These are phyloP conservation scores for Myotis planiceps DNA, from an alignment of 2,797 vertebrate genomes.

Conservation along the genomic window DNA sequence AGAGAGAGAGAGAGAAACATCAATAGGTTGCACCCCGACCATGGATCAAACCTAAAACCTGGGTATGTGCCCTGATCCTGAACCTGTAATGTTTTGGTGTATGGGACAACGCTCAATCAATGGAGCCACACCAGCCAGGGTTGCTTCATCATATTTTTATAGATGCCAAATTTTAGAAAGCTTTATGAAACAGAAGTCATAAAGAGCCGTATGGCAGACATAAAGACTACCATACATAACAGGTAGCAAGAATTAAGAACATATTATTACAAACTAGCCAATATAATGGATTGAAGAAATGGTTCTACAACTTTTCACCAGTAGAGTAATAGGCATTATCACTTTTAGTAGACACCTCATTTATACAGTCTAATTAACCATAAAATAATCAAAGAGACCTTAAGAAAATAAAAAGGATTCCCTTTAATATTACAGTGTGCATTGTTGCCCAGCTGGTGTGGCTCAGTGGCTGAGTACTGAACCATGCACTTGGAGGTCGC, in stretches of 20 bases:
- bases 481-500: too few relatives aligned
- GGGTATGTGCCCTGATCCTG: neutral
- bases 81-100: neutral
- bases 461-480: too few relatives aligned
- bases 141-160: neutral
- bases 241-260: neutral
- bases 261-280: constrained; percentile 1
- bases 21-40: neutral
- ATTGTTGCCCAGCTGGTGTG: neutral
- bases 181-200: neutral
- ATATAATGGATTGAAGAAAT: neutral
- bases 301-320: neutral
- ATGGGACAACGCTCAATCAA: neutral
- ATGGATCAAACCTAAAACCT: neutral
- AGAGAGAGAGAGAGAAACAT: too few relatives aligned
- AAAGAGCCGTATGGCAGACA: neutral
- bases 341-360: neutral
- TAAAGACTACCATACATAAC: neutral
- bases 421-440: constrained; percentile 21
- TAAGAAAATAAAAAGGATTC: constrained; percentile 20
- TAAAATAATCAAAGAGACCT: neutral
- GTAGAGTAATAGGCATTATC: neutral
- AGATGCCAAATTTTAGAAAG: constrained; percentile 21
- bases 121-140: neutral
- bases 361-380: neutral